These are phyloP conservation scores for Elmis aenea DNA, from an alignment of 2,888 invertebrate genomes.

Conservation along the genomic window DNA sequence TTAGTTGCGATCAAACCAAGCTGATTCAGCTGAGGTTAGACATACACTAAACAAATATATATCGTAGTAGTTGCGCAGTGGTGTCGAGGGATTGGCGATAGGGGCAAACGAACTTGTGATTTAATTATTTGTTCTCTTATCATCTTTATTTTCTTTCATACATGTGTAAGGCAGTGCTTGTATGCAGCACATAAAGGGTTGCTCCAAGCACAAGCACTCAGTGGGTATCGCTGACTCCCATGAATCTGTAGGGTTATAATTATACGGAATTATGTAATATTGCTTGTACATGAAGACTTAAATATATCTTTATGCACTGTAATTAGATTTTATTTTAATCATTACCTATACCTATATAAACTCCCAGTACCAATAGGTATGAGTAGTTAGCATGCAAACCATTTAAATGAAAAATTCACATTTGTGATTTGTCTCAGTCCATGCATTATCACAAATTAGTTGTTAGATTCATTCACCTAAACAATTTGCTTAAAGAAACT, in stretches of 20 bases:
- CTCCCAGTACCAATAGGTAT: too few relatives aligned
- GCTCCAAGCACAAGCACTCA: constrained; percentile 38
- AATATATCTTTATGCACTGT: constrained; percentile 74
- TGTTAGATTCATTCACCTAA: too few relatives aligned
- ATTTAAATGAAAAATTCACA: too few relatives aligned
- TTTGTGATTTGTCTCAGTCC: too few relatives aligned
- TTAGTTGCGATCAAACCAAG: constrained; percentile 30
- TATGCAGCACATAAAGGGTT: constrained; percentile 34
- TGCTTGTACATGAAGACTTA: constrained; percentile 74
- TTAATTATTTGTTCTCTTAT: constrained; percentile 44
- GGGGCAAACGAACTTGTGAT: constrained; percentile 40
- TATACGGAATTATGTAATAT: constrained; percentile 62
- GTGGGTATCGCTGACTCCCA: constrained; percentile 42
- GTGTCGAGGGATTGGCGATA: constrained; percentile 46
- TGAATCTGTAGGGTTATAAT: constrained; percentile 46
- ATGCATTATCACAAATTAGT: too few relatives aligned
- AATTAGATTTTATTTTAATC: too few relatives aligned
- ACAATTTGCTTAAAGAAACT: too few relatives aligned
- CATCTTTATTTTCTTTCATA: constrained; percentile 41
- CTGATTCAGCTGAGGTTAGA: constrained; percentile 36
- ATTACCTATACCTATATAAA: too few relatives aligned
- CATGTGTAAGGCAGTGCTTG: constrained; percentile 41
- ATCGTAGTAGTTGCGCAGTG: constrained; percentile 44
- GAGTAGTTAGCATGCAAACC: too few relatives aligned
- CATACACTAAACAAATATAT: constrained; percentile 38